Conservation (phyloP, 2,113 vertebrate genomes). For the Baryphthengus martii region DNA sequence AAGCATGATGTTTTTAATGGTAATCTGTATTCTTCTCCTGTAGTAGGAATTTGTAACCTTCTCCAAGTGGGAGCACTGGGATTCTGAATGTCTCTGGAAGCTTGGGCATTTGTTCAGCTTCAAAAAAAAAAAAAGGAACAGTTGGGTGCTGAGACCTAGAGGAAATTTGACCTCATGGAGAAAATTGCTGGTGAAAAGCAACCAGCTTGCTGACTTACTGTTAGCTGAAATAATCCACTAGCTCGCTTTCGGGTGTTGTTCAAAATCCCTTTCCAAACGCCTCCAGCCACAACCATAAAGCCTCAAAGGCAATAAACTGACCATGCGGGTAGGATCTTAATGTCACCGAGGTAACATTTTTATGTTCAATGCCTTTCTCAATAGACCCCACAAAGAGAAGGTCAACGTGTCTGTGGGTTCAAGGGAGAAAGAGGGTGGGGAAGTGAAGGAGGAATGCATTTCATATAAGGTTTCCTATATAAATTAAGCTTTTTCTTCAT, state of each 20-base stretch:
- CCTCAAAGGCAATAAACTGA: not conserved
- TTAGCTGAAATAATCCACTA: constrained; percentile 10
- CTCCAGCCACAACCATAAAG: not conserved
- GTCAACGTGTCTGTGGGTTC: not conserved
- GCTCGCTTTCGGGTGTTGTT: not conserved
- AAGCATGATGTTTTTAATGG: not conserved
- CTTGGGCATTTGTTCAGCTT: not conserved
- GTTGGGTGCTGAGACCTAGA: constrained; percentile 18
- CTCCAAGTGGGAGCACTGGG: not conserved
- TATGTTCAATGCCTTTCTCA: not conserved
- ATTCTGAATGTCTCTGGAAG: not conserved
- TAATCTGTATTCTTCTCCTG: not conserved
- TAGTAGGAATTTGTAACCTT: not conserved
- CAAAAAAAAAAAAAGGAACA: not conserved
- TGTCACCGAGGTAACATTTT: not conserved
- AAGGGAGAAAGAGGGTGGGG: not conserved
- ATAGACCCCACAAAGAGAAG: not conserved
- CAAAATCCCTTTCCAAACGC: constrained; percentile 28
- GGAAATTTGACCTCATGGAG: not conserved
- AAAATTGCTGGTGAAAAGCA: not conserved
- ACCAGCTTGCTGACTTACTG: not conserved
- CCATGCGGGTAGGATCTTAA: not conserved
- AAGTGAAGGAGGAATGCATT: not conserved
- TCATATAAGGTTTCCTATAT: not conserved
- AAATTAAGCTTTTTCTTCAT: not conserved